phyloP scores from a whole-genome alignment of 2,888 invertebrate species.

The Drosophila tripunctata region DNA sequence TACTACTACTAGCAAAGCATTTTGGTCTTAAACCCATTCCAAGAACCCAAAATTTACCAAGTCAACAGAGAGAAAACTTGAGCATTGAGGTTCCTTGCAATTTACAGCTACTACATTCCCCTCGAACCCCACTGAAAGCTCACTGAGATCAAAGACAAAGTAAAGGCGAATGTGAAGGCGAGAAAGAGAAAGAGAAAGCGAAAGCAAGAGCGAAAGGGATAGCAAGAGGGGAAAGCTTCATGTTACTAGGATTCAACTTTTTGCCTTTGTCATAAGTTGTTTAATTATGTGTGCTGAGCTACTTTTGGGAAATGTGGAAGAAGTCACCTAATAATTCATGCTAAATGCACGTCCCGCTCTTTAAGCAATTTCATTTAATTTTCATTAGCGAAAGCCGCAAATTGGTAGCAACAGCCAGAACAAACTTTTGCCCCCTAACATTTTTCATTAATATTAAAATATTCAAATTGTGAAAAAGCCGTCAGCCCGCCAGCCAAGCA shows the following conservation, averaged over 20 bases:
- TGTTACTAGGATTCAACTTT: slow-evolving; percentile 26
- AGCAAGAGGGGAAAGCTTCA: not conserved
- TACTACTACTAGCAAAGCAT: no score
- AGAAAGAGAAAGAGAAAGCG: not conserved
- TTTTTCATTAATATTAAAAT: slow-evolving; percentile 77
- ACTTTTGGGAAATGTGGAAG: not conserved
- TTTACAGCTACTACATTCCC: no score
- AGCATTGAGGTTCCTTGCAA: not conserved
- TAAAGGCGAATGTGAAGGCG: not conserved
- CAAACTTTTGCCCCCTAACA: slow-evolving; percentile 54
- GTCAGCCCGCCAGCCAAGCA: slow-evolving; percentile 25
- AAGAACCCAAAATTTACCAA: slow-evolving; percentile 31
- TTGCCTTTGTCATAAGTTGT: slow-evolving; percentile 43
- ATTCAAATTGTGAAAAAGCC: slow-evolving; percentile 67
- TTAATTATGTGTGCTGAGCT: slow-evolving; percentile 65
- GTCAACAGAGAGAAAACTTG: slow-evolving; percentile 15
- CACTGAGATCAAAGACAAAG: slow-evolving; percentile 36
- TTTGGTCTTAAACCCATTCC: slow-evolving; percentile 9
- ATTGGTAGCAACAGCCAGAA: slow-evolving; percentile 57
- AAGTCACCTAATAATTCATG: slow-evolving; percentile 61
- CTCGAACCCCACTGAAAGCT: no score
- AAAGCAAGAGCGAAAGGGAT: not conserved
- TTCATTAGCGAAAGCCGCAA: slow-evolving; percentile 69
- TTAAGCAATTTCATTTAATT: slow-evolving; percentile 77
- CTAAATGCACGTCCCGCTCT: slow-evolving; percentile 57